These are phyloP conservation scores for Aspidiotus rigidus DNA, from an alignment of 2,888 invertebrate species.

Conservation along the genomic window DNA sequence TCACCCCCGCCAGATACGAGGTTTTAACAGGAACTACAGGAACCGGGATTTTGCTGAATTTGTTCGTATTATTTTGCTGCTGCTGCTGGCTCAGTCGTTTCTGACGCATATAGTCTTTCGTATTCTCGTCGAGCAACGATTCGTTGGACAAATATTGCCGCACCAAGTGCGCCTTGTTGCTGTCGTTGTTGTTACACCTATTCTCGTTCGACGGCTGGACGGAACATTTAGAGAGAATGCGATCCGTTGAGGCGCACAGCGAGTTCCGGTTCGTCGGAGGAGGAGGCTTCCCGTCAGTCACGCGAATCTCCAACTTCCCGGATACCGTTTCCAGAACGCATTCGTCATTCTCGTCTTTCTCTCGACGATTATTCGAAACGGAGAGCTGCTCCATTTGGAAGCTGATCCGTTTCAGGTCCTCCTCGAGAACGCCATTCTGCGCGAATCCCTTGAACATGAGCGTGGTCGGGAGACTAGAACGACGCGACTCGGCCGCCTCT, in stretches of 20 bases:
- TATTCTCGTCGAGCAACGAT: conserved; percentile 10
- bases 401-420: conserved; percentile 3
- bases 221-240: conserved; percentile 20
- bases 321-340: conserved; percentile 49
- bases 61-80: conserved; percentile 9
- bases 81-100: conserved; percentile 14
- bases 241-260: conserved; percentile 15
- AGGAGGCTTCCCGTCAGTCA: conserved; percentile 42
- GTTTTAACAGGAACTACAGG: conserved; percentile 25
- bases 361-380: neutral
- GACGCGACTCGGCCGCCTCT: conserved; percentile 32
- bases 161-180: neutral
- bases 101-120: conserved; percentile 15
- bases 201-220: conserved; percentile 13
- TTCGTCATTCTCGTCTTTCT: conserved; percentile 5
- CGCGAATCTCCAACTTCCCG: conserved; percentile 72
- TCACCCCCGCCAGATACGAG: conserved; percentile 12
- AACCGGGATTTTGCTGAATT: conserved; percentile 35
- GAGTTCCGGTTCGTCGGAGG: conserved; percentile 8
- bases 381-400: neutral
- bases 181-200: neutral
- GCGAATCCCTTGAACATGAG: conserved; percentile 1
- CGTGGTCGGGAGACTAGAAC: conserved; percentile 43
- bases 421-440: neutral
- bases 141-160: conserved; percentile 17